A percentile compares a stretch with the other conserved stretches of the same genome.
Evolutionary conservation across 2,888 invertebrate species (phyloP).

Genomic region (Eustalomyia histrio): DNA sequence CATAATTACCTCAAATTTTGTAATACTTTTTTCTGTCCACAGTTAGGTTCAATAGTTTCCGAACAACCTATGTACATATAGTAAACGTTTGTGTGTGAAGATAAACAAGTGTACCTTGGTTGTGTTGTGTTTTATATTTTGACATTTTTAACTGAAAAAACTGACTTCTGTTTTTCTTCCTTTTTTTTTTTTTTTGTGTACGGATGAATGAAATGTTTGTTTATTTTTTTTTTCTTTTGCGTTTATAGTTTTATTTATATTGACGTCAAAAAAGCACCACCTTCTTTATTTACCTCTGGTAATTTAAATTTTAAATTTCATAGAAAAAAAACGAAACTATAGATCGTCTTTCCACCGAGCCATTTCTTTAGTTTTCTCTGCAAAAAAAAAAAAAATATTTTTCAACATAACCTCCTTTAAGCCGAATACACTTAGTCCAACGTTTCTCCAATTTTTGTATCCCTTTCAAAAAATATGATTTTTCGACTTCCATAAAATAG

Average conservation of each 20-base stretch:
- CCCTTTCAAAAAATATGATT: too few species aligned
- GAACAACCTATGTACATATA: slow-evolving; percentile 28
- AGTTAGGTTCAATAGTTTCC: neutral
- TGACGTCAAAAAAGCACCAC: slow-evolving; percentile 58
- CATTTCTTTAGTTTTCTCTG: too few species aligned
- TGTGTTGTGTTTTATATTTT: neutral
- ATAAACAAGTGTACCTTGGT: slow-evolving; percentile 12
- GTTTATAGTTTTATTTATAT: slow-evolving; percentile 25
- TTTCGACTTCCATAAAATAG: too few species aligned
- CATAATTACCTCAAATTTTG: too few species aligned
- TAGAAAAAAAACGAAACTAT: slow-evolving; percentile 13
- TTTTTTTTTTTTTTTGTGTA: too few species aligned
- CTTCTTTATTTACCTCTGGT: slow-evolving; percentile 33
- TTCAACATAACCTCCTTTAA: too few species aligned
- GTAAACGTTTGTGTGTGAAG: neutral
- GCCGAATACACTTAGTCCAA: too few species aligned
- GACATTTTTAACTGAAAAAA: slow-evolving; percentile 15
- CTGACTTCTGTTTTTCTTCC: slow-evolving; percentile 44
- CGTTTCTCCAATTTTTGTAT: too few species aligned
- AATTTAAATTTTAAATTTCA: slow-evolving; percentile 56
- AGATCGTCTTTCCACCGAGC: too few species aligned
- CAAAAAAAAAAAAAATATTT: too few species aligned
- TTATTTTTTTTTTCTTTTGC: slow-evolving; percentile 37
- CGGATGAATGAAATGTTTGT: slow-evolving; percentile 58
- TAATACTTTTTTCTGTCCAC: too few species aligned